These are phyloP conservation scores for Muscicapa striata DNA, from an alignment of 2,797 vertebrate genomes.

Conservation along the genomic window DNA sequence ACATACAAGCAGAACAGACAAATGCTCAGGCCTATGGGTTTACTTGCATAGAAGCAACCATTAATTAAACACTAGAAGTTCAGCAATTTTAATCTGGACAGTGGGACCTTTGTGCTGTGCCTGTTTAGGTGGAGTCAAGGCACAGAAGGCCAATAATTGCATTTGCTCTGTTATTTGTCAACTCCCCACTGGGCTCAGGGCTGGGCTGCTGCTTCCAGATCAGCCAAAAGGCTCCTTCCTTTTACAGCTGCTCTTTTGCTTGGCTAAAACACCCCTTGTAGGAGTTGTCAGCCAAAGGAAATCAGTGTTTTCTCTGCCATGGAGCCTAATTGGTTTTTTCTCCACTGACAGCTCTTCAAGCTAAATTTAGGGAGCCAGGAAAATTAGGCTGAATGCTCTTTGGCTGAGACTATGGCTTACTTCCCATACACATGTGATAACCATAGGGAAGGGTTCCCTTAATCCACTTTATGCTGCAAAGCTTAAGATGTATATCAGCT, in stretches of 20 bases:
- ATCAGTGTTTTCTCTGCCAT: constrained; percentile 52
- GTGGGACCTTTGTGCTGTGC: background rate
- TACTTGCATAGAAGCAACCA: background rate
- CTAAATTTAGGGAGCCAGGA: constrained; percentile 45
- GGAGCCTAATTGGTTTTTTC: constrained; percentile 38
- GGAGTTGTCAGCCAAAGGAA: constrained; percentile 43
- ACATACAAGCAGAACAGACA: background rate
- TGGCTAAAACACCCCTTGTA: background rate
- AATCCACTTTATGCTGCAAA: background rate
- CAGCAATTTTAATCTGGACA: background rate
- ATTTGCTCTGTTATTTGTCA: background rate
- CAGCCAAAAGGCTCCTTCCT: background rate
- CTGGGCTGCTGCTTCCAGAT: background rate
- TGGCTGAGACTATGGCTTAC: background rate
- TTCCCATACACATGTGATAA: background rate
- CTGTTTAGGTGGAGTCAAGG: background rate
- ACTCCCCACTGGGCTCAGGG: background rate
- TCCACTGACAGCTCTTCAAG: constrained; percentile 48
- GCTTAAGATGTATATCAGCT: background rate
- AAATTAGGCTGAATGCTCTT: constrained; percentile 8
- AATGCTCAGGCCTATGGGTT: background rate
- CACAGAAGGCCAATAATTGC: background rate
- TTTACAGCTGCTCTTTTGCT: background rate
- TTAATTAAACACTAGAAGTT: background rate
- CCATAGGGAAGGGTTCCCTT: background rate